phyloP scores from a whole-genome alignment of 2,113 vertebrate species.

The Eira barbara region DNA sequence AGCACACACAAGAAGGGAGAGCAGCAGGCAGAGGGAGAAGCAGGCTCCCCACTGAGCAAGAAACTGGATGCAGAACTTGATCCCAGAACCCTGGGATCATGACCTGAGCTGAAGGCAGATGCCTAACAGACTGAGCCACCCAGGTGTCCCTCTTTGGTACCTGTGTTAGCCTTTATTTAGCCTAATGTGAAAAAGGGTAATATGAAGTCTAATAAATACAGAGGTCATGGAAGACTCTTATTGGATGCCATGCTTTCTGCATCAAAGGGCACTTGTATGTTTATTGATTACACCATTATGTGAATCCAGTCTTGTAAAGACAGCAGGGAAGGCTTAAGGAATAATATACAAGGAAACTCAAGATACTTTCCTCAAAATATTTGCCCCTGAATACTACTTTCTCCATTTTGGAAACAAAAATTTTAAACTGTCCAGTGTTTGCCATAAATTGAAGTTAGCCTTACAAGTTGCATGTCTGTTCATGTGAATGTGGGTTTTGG shows the following conservation, averaged over 20 bases:
- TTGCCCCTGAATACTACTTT: not conserved
- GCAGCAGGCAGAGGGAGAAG: too few relatives aligned
- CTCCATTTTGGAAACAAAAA: not conserved
- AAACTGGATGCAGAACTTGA: too few relatives aligned
- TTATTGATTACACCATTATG: not conserved
- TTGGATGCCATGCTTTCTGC: not conserved
- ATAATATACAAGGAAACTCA: not conserved
- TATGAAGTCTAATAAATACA: not conserved
- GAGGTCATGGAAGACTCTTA: not conserved
- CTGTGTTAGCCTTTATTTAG: conserved; percentile 44
- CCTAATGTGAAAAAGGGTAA: not conserved
- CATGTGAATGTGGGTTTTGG: not conserved
- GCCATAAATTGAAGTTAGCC: not conserved
- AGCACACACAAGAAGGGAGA: too few relatives aligned
- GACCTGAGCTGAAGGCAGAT: too few relatives aligned
- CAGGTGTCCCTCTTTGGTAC: not conserved
- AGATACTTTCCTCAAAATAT: not conserved
- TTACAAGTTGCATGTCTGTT: not conserved
- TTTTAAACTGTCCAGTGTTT: not conserved
- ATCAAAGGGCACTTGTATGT: not conserved
- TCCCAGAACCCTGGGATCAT: too few relatives aligned
- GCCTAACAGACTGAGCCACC: too few relatives aligned
- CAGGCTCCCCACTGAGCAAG: too few relatives aligned
- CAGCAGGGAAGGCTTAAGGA: not conserved
- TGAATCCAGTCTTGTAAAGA: not conserved